Conservation (phyloP, 53 echinoderm and acorn worm species). For the Antedon mediterranea region DNA sequence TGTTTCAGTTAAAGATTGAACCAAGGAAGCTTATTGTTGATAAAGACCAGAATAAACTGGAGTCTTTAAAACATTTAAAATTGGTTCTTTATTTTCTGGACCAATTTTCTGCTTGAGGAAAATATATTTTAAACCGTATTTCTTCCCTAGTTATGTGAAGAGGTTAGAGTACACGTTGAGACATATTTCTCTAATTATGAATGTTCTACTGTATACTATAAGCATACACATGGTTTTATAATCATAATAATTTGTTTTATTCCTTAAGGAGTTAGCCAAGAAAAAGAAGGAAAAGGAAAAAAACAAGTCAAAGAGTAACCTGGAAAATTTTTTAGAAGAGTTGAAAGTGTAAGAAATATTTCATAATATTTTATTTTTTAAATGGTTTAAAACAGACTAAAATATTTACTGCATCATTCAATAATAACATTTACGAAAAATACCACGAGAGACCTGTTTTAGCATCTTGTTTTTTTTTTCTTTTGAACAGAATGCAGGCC, state of each 20-base stretch:
- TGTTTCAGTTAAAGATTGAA: too few species aligned
- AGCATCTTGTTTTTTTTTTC: too few species aligned
- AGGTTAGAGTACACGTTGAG: too few species aligned
- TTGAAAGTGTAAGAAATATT: constrained; percentile 89
- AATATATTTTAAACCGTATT: not conserved
- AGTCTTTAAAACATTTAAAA: not conserved
- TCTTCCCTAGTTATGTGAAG: too few species aligned
- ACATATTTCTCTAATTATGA: too few species aligned
- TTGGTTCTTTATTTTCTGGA: not conserved
- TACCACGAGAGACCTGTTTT: too few species aligned
- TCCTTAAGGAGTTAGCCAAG: constrained; percentile 30
- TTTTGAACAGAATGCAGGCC: constrained; percentile 55
- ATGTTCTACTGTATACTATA: too few species aligned
- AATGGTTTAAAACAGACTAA: not conserved
- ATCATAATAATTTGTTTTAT: not conserved
- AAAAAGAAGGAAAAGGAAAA: constrained; percentile 81
- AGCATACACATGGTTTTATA: too few species aligned
- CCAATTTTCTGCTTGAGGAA: not conserved
- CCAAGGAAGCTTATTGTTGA: too few species aligned
- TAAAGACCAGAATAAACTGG: not conserved
- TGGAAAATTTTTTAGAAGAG: constrained; percentile 93
- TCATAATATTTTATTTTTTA: not conserved
- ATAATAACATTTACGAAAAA: too few species aligned
- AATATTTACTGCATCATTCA: too few species aligned
- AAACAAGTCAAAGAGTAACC: constrained; percentile 67